These are phyloP conservation scores for Eospalax fontanierii DNA, from an alignment of 2,797 vertebrate species.

Conservation along the genomic window DNA sequence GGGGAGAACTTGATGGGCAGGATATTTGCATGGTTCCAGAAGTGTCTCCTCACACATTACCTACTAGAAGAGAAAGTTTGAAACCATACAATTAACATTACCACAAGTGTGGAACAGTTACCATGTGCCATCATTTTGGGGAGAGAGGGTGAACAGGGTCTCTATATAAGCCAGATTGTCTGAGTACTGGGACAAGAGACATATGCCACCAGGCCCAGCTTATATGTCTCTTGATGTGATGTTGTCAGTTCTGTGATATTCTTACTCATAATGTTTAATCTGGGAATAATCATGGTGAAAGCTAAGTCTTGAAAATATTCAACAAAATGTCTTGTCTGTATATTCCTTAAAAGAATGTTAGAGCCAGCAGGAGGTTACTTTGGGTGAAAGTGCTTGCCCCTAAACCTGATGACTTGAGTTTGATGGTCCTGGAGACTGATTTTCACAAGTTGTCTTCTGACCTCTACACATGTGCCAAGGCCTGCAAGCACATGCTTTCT, in stretches of 20 bases:
- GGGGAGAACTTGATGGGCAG: neutral
- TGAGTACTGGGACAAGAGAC: neutral
- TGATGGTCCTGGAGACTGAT: neutral
- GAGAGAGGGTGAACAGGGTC: neutral
- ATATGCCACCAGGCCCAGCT: neutral
- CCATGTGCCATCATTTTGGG: neutral
- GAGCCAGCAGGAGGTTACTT: too few relatives aligned
- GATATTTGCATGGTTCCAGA: neutral
- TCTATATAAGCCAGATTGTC: neutral
- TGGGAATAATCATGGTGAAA: neutral
- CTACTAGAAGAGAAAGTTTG: conserved; percentile 4
- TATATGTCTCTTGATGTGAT: neutral
- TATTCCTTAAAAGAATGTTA: neutral
- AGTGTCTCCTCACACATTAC: neutral
- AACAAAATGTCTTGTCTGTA: neutral
- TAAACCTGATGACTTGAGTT: neutral
- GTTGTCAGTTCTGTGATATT: neutral
- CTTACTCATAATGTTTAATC: neutral
- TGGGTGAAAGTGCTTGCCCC: neutral
- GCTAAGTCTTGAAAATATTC: neutral
- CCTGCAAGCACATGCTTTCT: too few relatives aligned
- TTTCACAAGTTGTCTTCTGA: neutral
- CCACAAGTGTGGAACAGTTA: neutral
- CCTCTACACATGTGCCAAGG: too few relatives aligned
- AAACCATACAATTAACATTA: neutral